These are phyloP conservation scores for Agriopis leucophaearia DNA, from an alignment of 2,888 invertebrate genomes.

Conservation along the genomic window DNA sequence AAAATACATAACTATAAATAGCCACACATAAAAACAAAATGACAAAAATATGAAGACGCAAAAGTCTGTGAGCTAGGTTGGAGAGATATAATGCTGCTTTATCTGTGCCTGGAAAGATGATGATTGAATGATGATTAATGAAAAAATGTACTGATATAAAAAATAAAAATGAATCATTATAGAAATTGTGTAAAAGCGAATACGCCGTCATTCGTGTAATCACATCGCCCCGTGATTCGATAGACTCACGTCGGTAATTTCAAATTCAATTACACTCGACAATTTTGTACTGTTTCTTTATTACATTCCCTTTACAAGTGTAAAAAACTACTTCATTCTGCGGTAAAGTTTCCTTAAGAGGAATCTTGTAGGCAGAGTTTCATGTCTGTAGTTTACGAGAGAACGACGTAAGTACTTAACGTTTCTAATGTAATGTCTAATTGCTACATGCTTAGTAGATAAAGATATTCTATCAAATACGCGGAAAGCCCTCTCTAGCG, in stretches of 20 bases:
- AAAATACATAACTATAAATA: too few relatives aligned
- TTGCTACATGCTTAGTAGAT: background rate
- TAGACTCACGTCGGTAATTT: slow-evolving; percentile 25
- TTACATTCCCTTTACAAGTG: slow-evolving; percentile 15
- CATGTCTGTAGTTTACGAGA: background rate
- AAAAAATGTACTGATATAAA: too few relatives aligned
- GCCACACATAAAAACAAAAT: too few relatives aligned
- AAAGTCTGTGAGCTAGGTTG: too few relatives aligned
- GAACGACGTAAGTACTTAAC: background rate
- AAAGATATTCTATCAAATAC: background rate
- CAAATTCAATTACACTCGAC: slow-evolving; percentile 22
- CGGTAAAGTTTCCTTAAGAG: background rate
- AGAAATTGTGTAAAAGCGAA: slow-evolving; percentile 2
- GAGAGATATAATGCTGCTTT: too few relatives aligned
- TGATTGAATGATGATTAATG: too few relatives aligned
- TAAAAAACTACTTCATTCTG: slow-evolving; percentile 3
- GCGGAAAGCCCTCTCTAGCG: slow-evolving; percentile 1
- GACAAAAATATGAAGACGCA: too few relatives aligned
- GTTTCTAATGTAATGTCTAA: background rate
- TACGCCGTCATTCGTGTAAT: slow-evolving; percentile 41
- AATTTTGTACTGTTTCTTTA: slow-evolving; percentile 16
- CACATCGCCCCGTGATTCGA: slow-evolving; percentile 47
- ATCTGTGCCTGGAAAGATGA: too few relatives aligned
- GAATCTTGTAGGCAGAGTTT: slow-evolving; percentile 5
- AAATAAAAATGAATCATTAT: background rate